Evolutionary conservation across 2,888 invertebrate species (phyloP), one percentile per base, ranked within the genome.

Genomic region (Acanthosepion pharaonis): DNA sequence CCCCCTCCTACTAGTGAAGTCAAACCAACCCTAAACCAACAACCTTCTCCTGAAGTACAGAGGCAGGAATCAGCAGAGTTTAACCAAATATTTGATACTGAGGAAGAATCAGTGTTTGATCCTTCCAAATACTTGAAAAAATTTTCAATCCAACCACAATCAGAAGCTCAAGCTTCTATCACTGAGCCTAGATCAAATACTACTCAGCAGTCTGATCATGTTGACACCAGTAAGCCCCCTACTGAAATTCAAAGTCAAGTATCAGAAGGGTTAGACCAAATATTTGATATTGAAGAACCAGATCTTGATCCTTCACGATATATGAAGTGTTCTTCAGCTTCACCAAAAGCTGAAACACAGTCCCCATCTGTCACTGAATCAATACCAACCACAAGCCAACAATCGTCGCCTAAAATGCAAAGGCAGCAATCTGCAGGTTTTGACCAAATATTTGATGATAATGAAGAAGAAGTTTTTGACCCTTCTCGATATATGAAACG

Each of bases 401-500:
- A 9, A n/a, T n/a, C 78, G 15, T n/a, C 78, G 5, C 8, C 78
- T 33, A n/a, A 78, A 78, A 18, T 78, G 4, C 9, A 78, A n/a
- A 78, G 78, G 78, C 78, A 78, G n/a, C n/a, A 78, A 78, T 78
- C 78, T 0, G 78, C n/a, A n/a, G 78, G 78, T n/a, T 78, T 78
- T 78, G 78, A 78, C 78, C 78, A 78, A 78, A 78, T 78, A 78
- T 78, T 78, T 33, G 78, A 78, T 78, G n/a, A 78, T 78, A 23
- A 5, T 20, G 78, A 78, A n/a, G 78, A 33, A n/a, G 78, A 33
- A 15, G n/a, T 78, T 78, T 78, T 78, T 78, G n/a, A 78, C 78
- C 78, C 78, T n/a, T 78, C 78, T 78, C n/a, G 15, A 11, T 78
- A 78, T 78, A 20, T 33, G 33, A 78, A 78, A 33, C 4, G 78